phyloP scores from a whole-genome alignment of 1,140 invertebrate species.

The Dysdera silvatica region DNA sequence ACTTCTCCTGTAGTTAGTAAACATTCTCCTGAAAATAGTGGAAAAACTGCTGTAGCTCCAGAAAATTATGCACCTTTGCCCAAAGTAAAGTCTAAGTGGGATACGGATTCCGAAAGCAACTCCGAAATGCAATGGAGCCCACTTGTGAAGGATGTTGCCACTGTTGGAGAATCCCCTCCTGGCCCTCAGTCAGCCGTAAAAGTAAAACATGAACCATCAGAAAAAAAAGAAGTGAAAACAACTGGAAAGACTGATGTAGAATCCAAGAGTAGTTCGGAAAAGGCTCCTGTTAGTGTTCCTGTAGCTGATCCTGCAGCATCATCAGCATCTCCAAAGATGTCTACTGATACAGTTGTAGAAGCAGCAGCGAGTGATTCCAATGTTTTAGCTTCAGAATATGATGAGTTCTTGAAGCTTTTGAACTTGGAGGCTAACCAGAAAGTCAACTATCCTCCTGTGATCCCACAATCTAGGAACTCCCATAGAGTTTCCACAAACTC shows the following conservation, averaged over 20 bases:
- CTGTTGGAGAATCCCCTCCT: background rate
- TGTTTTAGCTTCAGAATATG: constrained; percentile 31
- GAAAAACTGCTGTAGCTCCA: background rate
- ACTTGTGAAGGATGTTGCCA: background rate
- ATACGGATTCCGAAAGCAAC: constrained; percentile 26
- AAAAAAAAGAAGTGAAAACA: background rate
- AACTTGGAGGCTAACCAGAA: constrained; percentile 13
- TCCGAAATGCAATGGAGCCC: constrained; percentile 15
- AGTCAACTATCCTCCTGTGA: background rate
- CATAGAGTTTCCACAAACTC: too few relatives aligned
- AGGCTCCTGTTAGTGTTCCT: too few relatives aligned
- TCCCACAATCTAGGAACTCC: too few relatives aligned
- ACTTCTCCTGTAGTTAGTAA: too few relatives aligned
- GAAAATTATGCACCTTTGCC: background rate
- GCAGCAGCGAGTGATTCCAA: background rate
- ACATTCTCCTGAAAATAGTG: background rate
- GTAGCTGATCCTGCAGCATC: too few relatives aligned
- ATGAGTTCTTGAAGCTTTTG: constrained; percentile 30
- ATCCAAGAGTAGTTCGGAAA: background rate
- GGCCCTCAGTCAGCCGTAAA: too few relatives aligned
- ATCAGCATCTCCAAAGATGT: background rate
- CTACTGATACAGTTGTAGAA: background rate
- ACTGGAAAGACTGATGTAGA: background rate
- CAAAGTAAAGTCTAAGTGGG: constrained; percentile 30
- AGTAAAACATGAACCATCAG: too few relatives aligned